These are phyloP conservation scores for Entomyzon cyanotis DNA, from an alignment of 2,113 vertebrate genomes.

Conservation along the genomic window DNA sequence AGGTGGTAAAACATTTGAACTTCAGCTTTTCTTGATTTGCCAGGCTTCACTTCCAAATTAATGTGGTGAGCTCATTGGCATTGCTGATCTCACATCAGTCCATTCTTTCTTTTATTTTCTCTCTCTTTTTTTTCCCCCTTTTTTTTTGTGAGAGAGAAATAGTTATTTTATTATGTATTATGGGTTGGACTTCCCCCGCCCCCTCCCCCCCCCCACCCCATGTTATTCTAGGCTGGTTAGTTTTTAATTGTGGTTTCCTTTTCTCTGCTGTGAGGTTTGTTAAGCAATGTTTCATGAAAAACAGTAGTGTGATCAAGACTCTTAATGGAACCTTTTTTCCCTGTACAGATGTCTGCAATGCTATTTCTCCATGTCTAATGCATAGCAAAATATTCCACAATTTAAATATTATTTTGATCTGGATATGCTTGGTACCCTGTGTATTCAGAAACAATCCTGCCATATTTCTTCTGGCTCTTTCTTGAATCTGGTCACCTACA, in stretches of 20 bases:
- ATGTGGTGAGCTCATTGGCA: neutral
- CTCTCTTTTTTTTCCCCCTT: neutral
- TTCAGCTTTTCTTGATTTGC: neutral
- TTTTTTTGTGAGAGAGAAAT: neutral
- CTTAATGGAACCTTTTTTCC: neutral
- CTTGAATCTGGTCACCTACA: neutral
- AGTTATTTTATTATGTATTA: neutral
- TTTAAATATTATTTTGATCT: neutral
- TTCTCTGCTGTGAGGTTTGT: neutral
- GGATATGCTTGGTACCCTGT: fast-evolving
- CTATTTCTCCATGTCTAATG: neutral
- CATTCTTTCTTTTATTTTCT: neutral
- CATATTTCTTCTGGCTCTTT: neutral
- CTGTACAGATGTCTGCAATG: neutral
- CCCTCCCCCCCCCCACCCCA: no score
- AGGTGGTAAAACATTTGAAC: neutral
- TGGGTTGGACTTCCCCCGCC: no score
- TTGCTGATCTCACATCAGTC: neutral
- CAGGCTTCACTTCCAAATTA: neutral
- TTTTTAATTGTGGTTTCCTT: conserved; percentile 4
- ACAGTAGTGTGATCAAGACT: neutral
- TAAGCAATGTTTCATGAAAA: neutral
- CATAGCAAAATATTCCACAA: neutral
- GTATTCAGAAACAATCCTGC: neutral
- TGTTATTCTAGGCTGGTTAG: neutral